phyloP scores from a whole-genome alignment of 2,888 invertebrate species.

The Lasius platythorax region DNA sequence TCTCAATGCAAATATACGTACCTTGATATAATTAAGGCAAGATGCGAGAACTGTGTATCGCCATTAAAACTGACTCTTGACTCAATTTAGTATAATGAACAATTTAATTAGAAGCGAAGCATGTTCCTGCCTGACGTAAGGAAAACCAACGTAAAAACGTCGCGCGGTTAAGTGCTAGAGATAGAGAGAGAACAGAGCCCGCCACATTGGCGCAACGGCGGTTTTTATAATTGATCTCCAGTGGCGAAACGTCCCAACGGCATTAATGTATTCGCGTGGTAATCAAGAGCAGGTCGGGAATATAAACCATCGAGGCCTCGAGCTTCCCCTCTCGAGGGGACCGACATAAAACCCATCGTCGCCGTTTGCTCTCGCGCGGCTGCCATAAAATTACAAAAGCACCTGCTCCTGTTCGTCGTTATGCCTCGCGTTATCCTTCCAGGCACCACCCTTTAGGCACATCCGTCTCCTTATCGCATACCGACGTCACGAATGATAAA shows the following conservation, averaged over 20 bases:
- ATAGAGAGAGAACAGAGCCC: background rate
- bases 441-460: slow-evolving; percentile 9
- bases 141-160: background rate
- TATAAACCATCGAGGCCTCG: background rate
- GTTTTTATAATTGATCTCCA: slow-evolving; percentile 35
- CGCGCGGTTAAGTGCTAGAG: background rate
- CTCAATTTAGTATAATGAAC: slow-evolving; percentile 23
- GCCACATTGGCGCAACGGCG: background rate
- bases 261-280: slow-evolving; percentile 20
- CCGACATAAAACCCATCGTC: background rate
- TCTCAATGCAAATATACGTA: background rate
- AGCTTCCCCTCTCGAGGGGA: background rate
- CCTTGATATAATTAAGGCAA: slow-evolving; percentile 21
- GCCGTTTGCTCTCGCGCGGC: slow-evolving; percentile 3
- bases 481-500: slow-evolving; percentile 10
- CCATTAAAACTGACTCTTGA: slow-evolving; percentile 9
- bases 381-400: slow-evolving; percentile 62
- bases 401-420: slow-evolving; percentile 51
- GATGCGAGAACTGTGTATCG: background rate
- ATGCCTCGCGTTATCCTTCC: background rate
- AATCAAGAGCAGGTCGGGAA: slow-evolving; percentile 2
- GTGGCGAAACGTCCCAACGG: background rate
- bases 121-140: background rate
- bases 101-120: slow-evolving; percentile 21
- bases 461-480: background rate